phyloP scores from a whole-genome alignment of 2,888 invertebrate species.

The Acanthacorydalis orientalis region DNA sequence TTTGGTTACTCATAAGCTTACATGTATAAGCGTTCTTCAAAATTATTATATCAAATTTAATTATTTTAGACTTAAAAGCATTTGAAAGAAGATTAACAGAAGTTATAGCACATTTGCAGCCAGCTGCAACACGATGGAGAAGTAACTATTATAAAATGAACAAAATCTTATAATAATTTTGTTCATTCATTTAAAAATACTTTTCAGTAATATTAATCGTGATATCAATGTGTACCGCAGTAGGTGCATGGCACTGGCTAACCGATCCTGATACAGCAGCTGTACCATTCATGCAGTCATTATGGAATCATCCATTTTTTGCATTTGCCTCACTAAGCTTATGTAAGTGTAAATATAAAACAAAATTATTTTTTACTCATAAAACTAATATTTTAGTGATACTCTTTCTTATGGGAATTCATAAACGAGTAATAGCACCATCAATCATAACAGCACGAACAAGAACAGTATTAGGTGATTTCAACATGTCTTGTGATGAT shows the following conservation, averaged over 20 bases:
- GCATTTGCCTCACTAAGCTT: conserved; percentile 70
- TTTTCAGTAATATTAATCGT: conserved; percentile 67
- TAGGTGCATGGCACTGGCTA: conserved; percentile 93
- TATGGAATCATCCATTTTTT: conserved; percentile 89
- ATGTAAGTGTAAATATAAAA: conserved; percentile 33
- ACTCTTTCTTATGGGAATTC: conserved; percentile 82
- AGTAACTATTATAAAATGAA: conserved; percentile 48
- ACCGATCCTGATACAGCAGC: conserved; percentile 87
- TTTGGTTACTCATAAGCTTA: too few relatives aligned
- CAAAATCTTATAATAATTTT: conserved; percentile 2
- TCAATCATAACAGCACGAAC: conserved; percentile 89
- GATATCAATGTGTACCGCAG: conserved; percentile 78
- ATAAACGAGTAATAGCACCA: conserved; percentile 90
- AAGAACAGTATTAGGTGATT: conserved; percentile 77
- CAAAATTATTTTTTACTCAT: conserved; percentile 9
- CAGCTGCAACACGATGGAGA: conserved; percentile 89
- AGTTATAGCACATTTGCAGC: conserved; percentile 90
- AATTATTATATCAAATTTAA: background rate
- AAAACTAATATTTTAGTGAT: conserved; percentile 39
- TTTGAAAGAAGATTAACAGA: conserved; percentile 94
- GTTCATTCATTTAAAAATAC: conserved; percentile 5
- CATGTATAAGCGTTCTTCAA: too few relatives aligned
- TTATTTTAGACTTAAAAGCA: conserved; percentile 78
- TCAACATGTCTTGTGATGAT: conserved; percentile 97
- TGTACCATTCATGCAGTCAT: conserved; percentile 76